These are phyloP conservation scores for Cyphomyrmex costatus DNA, from an alignment of 1,140 invertebrate genomes.

Conservation along the genomic window DNA sequence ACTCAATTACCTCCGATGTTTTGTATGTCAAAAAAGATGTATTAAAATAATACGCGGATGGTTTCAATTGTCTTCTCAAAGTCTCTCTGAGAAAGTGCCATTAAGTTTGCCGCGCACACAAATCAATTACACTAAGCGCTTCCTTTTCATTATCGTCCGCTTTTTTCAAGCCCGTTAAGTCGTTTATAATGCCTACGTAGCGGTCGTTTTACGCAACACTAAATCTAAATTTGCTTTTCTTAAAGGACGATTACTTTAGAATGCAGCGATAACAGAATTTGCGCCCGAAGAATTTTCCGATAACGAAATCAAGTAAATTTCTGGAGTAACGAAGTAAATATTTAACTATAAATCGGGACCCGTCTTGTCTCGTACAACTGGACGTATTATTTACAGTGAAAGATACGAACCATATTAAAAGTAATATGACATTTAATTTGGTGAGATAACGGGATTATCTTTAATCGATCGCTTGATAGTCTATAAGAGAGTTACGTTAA, in stretches of 20 bases:
- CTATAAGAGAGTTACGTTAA: not conserved
- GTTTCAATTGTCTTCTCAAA: not conserved
- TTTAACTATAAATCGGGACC: not conserved
- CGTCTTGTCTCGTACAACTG: not conserved
- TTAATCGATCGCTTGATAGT: not conserved
- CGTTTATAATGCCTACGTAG: conserved; percentile 18
- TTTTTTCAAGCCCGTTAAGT: conserved; percentile 30
- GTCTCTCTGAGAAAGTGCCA: not conserved
- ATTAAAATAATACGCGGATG: not conserved
- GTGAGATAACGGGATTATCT: not conserved
- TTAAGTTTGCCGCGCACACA: conserved; percentile 10
- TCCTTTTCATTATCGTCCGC: conserved; percentile 13
- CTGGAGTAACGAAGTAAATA: conserved; percentile 7
- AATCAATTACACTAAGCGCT: conserved; percentile 8
- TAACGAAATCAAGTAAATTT: conserved; percentile 39
- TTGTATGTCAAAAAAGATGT: not conserved
- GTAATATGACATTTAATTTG: not conserved
- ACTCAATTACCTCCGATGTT: not conserved
- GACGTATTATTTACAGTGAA: not conserved
- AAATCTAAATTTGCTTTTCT: conserved; percentile 55
- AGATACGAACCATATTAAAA: not conserved
- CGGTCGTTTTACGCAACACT: conserved; percentile 43
- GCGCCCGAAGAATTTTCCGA: conserved; percentile 24
- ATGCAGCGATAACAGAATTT: conserved; percentile 57
- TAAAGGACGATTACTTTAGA: conserved; percentile 53